phyloP scores from a whole-genome alignment of 2,888 invertebrate species.

The Dryomyza anilis region DNA sequence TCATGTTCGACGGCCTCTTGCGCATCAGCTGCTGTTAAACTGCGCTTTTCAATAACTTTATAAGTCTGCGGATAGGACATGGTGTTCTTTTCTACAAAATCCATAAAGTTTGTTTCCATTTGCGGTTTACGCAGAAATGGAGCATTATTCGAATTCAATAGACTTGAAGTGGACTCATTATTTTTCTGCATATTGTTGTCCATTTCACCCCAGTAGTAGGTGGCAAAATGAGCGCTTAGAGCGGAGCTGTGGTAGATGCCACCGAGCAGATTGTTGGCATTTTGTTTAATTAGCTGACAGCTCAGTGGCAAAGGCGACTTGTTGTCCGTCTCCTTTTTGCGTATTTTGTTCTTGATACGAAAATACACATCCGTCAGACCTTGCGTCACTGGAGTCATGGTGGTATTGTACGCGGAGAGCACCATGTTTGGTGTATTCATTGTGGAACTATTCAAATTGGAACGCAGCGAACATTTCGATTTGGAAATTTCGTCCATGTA shows the following conservation, averaged over 20 bases:
- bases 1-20: slow-evolving; percentile 23
- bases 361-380: slow-evolving; percentile 54
- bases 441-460: slow-evolving; percentile 22
- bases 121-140: slow-evolving; percentile 54
- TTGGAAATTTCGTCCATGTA: slow-evolving; percentile 55
- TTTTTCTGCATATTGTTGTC: slow-evolving; percentile 19
- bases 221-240: slow-evolving; percentile 52
- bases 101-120: slow-evolving; percentile 36
- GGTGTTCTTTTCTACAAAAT: slow-evolving; percentile 31
- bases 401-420: slow-evolving; percentile 54
- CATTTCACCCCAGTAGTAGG: slow-evolving; percentile 45
- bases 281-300: slow-evolving; percentile 52
- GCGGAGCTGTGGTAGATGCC: slow-evolving; percentile 56
- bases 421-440: slow-evolving; percentile 51
- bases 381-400: slow-evolving; percentile 57
- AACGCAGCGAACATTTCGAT: slow-evolving; percentile 34
- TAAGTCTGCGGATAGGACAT: slow-evolving; percentile 48
- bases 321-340: slow-evolving; percentile 40
- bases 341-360: slow-evolving; percentile 49
- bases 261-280: slow-evolving; percentile 47
- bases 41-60: slow-evolving; percentile 46
- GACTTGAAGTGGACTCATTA: slow-evolving; percentile 25
- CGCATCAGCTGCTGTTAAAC: slow-evolving; percentile 31
- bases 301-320: slow-evolving; percentile 51
- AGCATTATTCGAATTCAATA: slow-evolving; percentile 48